Base-by-base conservation (phyloP, 2,797 vertebrate species). In the Salmo trutta region DNA sequence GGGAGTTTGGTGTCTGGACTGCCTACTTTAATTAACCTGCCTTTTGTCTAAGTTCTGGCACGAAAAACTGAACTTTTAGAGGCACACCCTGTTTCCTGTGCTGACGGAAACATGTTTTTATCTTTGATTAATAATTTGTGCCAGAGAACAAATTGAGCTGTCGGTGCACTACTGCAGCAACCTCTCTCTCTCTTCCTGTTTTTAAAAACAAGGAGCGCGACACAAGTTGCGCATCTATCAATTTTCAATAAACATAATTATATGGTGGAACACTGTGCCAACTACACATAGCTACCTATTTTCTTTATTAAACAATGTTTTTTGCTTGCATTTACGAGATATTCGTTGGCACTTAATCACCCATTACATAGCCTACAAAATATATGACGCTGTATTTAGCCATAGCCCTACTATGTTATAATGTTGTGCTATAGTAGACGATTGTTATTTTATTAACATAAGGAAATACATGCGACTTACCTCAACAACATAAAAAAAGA, bases 381-480 rank as follows among this genome's bases (percentile, higher is more conserved):
- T 27, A 64, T 24, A 64, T 21, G 12, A 64, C 3, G 10, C 12
- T 47, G 41, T 47, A 47, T 47, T 3, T 47, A 47, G 41, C 41
- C 41, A 47, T 47, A 47, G 41, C 41, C 41, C 41, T 12, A 47
- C 3, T 14, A 47, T 47, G 41, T 10, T 47, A 47, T 47, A 47
- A 47, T 47, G 41, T 47, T 12, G 10, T 47, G 59, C 21, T 12
- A 24, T 64, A 27, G n/a, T 62, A 62, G 59, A 8, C 59, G 8
- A 62, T 27, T 64, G 12, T 24, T 64, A 19, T 64, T 27, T 64
- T 4, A 3, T 12, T 64, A 64, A 62, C 19, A 6, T 7, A 59
- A 21, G n/a, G n/a, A 64, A 64, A 64, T 53, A 77, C 79, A 51
- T 71, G 1, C 19, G 81, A 90, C 93, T 91, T 86, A 93, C 93